phyloP scores from a whole-genome alignment of 2,113 vertebrate species.

The Verasper variegatus region DNA sequence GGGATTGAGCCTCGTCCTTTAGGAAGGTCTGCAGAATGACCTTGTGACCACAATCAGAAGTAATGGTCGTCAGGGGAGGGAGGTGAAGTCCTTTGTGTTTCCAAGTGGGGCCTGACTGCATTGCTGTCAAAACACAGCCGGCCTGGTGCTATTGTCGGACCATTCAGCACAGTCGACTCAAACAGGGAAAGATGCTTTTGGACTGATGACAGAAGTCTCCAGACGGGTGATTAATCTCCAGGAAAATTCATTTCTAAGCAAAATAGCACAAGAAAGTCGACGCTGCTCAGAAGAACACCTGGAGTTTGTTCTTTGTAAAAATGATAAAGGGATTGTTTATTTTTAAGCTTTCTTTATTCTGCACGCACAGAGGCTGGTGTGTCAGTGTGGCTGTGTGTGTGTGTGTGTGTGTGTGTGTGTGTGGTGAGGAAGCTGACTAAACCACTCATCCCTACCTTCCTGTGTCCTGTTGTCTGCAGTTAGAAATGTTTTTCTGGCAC shows the following conservation, averaged over 20 bases:
- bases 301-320: slow-evolving; percentile 23
- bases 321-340: slow-evolving; percentile 49
- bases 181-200: slow-evolving; percentile 68
- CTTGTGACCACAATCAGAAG: slow-evolving; percentile 83
- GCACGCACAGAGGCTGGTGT: slow-evolving; percentile 23
- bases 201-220: slow-evolving; percentile 61
- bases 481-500: neutral
- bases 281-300: slow-evolving; percentile 38
- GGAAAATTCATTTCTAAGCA: slow-evolving; percentile 15
- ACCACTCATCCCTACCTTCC: slow-evolving; percentile 46
- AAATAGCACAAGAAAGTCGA: slow-evolving; percentile 43
- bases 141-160: slow-evolving; percentile 70
- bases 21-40: slow-evolving; percentile 85
- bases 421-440: slow-evolving; percentile 18
- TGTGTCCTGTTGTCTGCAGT: slow-evolving; percentile 43
- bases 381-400: slow-evolving; percentile 16
- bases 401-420: neutral
- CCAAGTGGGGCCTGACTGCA: slow-evolving; percentile 65
- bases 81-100: slow-evolving; percentile 77
- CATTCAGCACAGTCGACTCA: slow-evolving; percentile 55
- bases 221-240: slow-evolving; percentile 54
- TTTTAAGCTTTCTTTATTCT: slow-evolving; percentile 40
- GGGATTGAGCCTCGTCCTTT: slow-evolving; percentile 72
- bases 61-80: slow-evolving; percentile 79
- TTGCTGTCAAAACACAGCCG: slow-evolving; percentile 75